Evolutionary conservation across 2,113 vertebrate genomes (phyloP).

Genomic region (Conger conger): DNA sequence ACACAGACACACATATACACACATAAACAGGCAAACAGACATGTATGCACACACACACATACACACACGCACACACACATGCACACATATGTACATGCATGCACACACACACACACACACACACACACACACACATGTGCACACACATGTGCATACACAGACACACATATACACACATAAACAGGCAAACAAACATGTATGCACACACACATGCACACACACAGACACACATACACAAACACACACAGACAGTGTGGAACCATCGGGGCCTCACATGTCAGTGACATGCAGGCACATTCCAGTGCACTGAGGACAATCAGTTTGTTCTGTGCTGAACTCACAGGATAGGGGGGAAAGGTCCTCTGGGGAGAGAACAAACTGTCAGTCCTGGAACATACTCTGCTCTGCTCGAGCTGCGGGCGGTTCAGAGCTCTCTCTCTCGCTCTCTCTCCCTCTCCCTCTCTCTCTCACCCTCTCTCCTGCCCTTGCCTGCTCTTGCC

Average conservation of each 20-base stretch:
- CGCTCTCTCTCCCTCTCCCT: neutral
- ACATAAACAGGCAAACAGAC: neutral
- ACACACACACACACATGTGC: no score
- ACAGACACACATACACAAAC: neutral
- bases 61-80: neutral
- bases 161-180: neutral
- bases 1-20: neutral
- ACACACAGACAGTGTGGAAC: neutral
- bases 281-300: constrained; percentile 11
- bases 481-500: neutral
- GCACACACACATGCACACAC: neutral
- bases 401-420: neutral
- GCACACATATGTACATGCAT: no score
- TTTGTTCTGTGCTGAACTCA: neutral
- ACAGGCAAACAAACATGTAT: neutral
- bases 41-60: neutral
- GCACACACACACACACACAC: neutral
- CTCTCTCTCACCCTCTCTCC: neutral
- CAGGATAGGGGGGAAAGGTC: neutral
- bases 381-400: neutral
- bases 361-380: constrained; percentile 4
- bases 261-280: constrained; percentile 7
- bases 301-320: neutral
- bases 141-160: no score
- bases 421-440: neutral